Conservation (phyloP, 1,140 invertebrate genomes). For the Cepaea nemoralis region DNA sequence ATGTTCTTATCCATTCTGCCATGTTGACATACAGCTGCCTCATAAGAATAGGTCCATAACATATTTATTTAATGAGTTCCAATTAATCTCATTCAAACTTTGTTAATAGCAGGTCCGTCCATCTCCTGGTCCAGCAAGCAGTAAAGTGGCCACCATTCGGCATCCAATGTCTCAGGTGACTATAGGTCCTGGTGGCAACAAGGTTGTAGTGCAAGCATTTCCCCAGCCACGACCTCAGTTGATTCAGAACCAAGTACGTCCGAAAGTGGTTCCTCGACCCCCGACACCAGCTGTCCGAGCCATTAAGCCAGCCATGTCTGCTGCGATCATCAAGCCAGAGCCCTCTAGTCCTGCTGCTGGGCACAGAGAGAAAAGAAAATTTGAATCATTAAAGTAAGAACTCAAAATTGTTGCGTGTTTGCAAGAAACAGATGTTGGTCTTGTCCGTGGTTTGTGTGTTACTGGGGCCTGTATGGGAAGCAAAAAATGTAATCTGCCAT, state of each 20-base stretch:
- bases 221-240: slow-evolving; percentile 9
- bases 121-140: slow-evolving; percentile 28
- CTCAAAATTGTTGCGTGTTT: neutral
- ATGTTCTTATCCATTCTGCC: no score
- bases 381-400: slow-evolving; percentile 69
- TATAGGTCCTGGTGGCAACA: slow-evolving; percentile 36
- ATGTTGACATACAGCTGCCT: no score
- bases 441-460: no score
- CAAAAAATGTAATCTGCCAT: no score
- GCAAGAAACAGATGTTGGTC: no score
- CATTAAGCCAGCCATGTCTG: slow-evolving; percentile 11
- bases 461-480: no score
- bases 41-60: no score
- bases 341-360: slow-evolving; percentile 39
- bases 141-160: slow-evolving; percentile 34
- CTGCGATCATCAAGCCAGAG: slow-evolving; percentile 16
- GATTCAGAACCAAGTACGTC: slow-evolving; percentile 12
- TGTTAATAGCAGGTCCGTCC: slow-evolving; percentile 12
- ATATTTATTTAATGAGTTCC: no score
- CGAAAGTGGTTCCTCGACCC: slow-evolving; percentile 29
- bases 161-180: slow-evolving; percentile 22
- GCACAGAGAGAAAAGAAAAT: slow-evolving; percentile 67
- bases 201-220: slow-evolving; percentile 38
- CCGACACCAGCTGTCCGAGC: slow-evolving; percentile 18
- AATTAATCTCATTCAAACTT: neutral